Evolutionary conservation across 2,888 invertebrate species (phyloP).

Genomic region (Hydrotaea diabolus): DNA sequence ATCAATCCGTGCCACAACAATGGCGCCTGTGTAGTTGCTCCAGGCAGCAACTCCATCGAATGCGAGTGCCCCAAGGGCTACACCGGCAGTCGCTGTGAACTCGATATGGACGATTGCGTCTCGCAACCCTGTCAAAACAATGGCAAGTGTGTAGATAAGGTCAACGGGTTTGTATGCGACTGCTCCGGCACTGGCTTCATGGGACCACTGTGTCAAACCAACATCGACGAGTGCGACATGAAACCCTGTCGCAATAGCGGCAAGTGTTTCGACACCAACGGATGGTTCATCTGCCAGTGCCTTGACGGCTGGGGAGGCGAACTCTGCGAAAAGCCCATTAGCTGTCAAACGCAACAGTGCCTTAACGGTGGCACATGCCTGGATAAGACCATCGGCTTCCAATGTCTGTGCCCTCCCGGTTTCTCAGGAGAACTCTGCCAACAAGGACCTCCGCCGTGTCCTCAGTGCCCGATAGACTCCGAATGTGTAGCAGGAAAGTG

Average conservation of each 20-base stretch:
- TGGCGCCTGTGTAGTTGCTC: conserved; percentile 87
- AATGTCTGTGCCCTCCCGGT: conserved; percentile 87
- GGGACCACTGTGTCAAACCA: conserved; percentile 87
- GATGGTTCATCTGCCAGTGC: conserved; percentile 89
- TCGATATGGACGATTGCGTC: conserved; percentile 89
- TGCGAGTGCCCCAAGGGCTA: conserved; percentile 84
- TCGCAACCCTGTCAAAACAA: conserved; percentile 86
- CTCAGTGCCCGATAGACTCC: conserved; percentile 84
- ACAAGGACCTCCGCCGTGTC: conserved; percentile 77
- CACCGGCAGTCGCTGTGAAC: conserved; percentile 82
- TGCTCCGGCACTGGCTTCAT: conserved; percentile 89
- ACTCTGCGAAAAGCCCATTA: conserved; percentile 85
- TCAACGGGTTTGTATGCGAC: conserved; percentile 89
- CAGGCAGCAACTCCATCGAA: conserved; percentile 82
- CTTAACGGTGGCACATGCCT: conserved; percentile 88
- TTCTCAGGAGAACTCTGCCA: conserved; percentile 81
- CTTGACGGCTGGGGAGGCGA: conserved; percentile 89
- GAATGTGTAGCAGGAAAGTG: conserved; percentile 84
- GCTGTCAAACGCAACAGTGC: conserved; percentile 87
- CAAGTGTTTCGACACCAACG: conserved; percentile 91
- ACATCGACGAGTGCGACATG: conserved; percentile 90
- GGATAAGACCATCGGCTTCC: conserved; percentile 83
- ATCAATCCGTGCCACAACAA: conserved; percentile 90
- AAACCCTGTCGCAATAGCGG: conserved; percentile 88
- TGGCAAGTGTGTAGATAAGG: conserved; percentile 87